These are phyloP conservation scores for Ormia ochracea DNA, from an alignment of 2,888 invertebrate species.

Conservation along the genomic window DNA sequence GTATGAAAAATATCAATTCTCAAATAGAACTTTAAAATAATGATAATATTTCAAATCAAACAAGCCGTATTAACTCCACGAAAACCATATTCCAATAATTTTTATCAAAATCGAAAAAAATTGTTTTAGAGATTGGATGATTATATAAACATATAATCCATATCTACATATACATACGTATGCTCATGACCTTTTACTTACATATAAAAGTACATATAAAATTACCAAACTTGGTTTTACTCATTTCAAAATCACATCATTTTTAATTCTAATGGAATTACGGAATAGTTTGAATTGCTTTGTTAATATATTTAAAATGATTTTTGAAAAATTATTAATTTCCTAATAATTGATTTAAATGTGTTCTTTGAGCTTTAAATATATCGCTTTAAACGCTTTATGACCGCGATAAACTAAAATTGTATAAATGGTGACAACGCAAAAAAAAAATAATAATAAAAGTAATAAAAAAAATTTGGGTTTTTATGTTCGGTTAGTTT, in stretches of 20 bases:
- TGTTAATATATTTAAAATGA: background rate
- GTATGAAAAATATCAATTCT: no score
- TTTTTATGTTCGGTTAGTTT: constrained; percentile 8
- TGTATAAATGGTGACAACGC: background rate
- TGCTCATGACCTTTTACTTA: no score
- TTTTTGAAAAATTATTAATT: constrained; percentile 2
- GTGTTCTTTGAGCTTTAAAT: background rate
- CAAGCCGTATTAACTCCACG: no score
- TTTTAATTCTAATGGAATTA: background rate
- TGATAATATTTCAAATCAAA: no score
- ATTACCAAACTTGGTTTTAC: no score
- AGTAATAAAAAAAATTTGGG: background rate
- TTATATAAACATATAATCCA: no score
- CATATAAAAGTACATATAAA: no score
- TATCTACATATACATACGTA: no score
- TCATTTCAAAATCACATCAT: background rate
- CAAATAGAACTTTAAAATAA: no score
- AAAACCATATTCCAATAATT: no score
- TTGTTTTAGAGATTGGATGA: no score
- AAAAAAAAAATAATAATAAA: background rate
- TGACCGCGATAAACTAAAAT: background rate
- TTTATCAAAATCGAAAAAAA: no score
- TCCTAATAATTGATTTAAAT: background rate
- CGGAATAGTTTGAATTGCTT: background rate
- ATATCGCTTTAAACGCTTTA: constrained; percentile 4